Evolutionary conservation across 2,888 invertebrate genomes (phyloP).

Genomic region (Heliconius cydno): DNA sequence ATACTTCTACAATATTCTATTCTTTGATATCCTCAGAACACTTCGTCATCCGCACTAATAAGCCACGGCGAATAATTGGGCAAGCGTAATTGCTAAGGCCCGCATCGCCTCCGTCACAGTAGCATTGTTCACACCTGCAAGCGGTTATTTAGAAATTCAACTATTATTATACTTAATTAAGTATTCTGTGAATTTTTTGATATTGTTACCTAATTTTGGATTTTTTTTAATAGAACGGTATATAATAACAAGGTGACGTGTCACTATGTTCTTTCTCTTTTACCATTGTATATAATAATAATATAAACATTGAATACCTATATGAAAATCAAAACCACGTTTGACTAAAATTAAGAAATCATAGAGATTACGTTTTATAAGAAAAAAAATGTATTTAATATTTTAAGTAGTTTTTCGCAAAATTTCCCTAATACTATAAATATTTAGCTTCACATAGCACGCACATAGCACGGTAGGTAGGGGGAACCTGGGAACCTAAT

Average conservation of each 20-base stretch:
- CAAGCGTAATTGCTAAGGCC: slow-evolving; percentile 57
- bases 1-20: slow-evolving; percentile 25
- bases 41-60: slow-evolving; percentile 78
- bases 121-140: slow-evolving; percentile 41
- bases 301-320: not conserved
- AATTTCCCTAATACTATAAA: not conserved
- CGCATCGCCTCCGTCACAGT: slow-evolving; percentile 27
- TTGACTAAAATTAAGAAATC: too few species aligned
- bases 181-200: not conserved
- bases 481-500: not conserved
- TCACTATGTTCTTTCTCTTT: not conserved
- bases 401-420: too few species aligned
- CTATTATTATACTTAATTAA: slow-evolving; percentile 18
- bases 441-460: not conserved
- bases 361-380: too few species aligned
- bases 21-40: slow-evolving; percentile 54
- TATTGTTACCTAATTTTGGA: not conserved
- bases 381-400: too few species aligned
- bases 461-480: too few species aligned
- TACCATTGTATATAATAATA: not conserved
- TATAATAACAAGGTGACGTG: not conserved
- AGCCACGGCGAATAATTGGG: slow-evolving; percentile 72
- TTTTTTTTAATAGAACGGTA: not conserved
- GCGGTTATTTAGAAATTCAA: not conserved
- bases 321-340: too few species aligned